A percentile compares a stretch with the other conserved stretches of the same genome.
phyloP scores from a whole-genome alignment of 2,888 invertebrate species.

The Andrena hattorfiana region DNA sequence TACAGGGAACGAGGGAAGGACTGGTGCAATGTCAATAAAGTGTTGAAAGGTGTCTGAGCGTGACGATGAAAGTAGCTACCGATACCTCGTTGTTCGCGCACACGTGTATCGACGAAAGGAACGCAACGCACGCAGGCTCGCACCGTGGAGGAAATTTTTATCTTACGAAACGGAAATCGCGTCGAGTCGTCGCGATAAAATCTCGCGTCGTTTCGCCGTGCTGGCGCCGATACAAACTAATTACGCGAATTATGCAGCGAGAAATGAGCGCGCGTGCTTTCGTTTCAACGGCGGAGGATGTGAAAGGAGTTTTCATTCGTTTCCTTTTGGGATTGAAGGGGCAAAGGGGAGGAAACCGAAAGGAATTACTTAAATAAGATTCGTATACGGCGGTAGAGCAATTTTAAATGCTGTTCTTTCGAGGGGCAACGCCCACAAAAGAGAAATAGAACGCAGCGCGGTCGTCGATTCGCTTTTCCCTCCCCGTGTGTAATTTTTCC shows the following conservation, averaged over 20 bases:
- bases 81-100: neutral
- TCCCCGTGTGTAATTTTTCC: neutral
- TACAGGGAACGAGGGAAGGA: neutral
- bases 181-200: conserved; percentile 11
- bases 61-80: conserved; percentile 33
- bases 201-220: conserved; percentile 9
- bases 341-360: conserved; percentile 31
- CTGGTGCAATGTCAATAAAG: neutral
- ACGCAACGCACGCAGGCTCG: neutral
- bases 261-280: neutral
- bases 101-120: neutral
- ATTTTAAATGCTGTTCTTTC: conserved; percentile 24
- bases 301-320: conserved; percentile 26
- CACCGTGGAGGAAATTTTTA: conserved; percentile 12
- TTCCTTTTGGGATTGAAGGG: conserved; percentile 18
- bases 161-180: conserved; percentile 1
- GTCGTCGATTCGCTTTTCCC: conserved; percentile 9
- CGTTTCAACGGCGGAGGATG: neutral
- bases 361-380: conserved; percentile 40
- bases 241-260: conserved; percentile 12
- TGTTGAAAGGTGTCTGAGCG: neutral
- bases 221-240: conserved; percentile 1
- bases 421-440: conserved; percentile 8
- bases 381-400: conserved; percentile 40
- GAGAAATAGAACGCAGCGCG: conserved; percentile 22